Base-by-base conservation (phyloP, 1,140 invertebrate species). In the Carcinoscorpius rotundicauda region DNA sequence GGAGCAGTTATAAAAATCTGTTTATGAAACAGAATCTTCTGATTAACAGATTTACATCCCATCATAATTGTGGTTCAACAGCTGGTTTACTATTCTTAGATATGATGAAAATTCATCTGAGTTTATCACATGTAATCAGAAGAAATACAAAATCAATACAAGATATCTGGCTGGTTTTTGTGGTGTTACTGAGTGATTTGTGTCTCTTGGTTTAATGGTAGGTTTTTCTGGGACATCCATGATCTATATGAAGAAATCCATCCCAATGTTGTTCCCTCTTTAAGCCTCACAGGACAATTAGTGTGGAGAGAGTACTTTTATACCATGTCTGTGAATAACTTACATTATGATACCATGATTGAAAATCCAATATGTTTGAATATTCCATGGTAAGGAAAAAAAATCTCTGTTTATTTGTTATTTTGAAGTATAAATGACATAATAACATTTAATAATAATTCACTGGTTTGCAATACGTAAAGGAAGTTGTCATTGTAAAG, bases 271-370 rank as follows among this genome's bases (percentile, higher is more conserved):
- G 81, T 83, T 9, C 89, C 90, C 3, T 89, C 90, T 3, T 75
- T 92, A 4, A 90, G 89, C 0, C 76, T 94, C 6, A 87, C 92
- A 75, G 90, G 90, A 0, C 90, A 94, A 77, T 78, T 94, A 48
- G 74, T 93, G 1, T 93, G 90, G 90, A 81, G 91, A 60, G 91
- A 94, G 76, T 94, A 93, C 74, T 93, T 93, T 75, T 93, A 94
- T 74, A 88, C 87, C 71, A 88, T 87, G 4, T 89, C 89, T 0
- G 90, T 89, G 4, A 86, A 86, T 70, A 93, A 93, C 76, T 84
- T 88, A 2, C 91, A 91, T 74, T 95, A 93, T 78, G 89, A 92
- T 75, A 82, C 83, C 64, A 93, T 93, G 89, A 77, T 85, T 49
- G 89, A 88, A 4, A 94, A 94, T 78, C 87, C 89, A 3, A 89